Conservation (phyloP, 2,888 invertebrate genomes). For the Drosophila koepferae region DNA sequence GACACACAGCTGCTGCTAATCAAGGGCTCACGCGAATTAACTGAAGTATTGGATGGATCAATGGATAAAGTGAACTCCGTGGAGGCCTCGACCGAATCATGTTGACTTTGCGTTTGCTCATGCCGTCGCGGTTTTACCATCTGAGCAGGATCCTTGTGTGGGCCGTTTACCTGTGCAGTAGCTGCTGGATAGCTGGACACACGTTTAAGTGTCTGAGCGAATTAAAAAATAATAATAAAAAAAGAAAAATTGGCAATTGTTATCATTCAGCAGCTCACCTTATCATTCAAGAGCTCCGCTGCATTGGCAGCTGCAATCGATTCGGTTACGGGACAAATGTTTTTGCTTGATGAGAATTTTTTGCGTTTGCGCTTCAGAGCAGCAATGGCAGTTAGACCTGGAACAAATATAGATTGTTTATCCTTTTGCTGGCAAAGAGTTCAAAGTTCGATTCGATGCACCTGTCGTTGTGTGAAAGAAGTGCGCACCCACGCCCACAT, state of each 20-base stretch:
- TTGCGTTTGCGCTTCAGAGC: conserved; percentile 92
- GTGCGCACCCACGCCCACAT: conserved; percentile 72
- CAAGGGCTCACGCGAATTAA: conserved; percentile 88
- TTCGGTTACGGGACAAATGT: conserved; percentile 87
- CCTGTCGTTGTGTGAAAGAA: conserved; percentile 83
- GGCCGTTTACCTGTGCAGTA: conserved; percentile 84
- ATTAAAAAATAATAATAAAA: background rate
- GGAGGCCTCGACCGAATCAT: conserved; percentile 86
- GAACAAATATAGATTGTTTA: background rate
- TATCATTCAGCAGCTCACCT: conserved; percentile 82
- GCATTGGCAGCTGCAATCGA: conserved; percentile 81
- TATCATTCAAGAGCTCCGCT: conserved; percentile 79
- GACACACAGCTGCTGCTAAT: conserved; percentile 85
- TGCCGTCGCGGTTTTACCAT: conserved; percentile 85
- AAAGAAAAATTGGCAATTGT: conserved; percentile 52
- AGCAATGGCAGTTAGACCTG: conserved; percentile 87
- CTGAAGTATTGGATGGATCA: conserved; percentile 84
- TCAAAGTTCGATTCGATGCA: conserved; percentile 26
- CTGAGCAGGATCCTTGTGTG: conserved; percentile 84
- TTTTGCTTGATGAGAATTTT: conserved; percentile 92
- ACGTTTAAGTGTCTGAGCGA: conserved; percentile 87
- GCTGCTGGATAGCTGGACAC: conserved; percentile 89
- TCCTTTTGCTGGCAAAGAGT: no score
- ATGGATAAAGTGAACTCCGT: conserved; percentile 83
- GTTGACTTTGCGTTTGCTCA: conserved; percentile 88